A percentile compares a stretch with the other conserved stretches of the same genome.
Evolutionary conservation across 2,888 invertebrate genomes (phyloP).

Genomic region (Pediacus dermestoides): DNA sequence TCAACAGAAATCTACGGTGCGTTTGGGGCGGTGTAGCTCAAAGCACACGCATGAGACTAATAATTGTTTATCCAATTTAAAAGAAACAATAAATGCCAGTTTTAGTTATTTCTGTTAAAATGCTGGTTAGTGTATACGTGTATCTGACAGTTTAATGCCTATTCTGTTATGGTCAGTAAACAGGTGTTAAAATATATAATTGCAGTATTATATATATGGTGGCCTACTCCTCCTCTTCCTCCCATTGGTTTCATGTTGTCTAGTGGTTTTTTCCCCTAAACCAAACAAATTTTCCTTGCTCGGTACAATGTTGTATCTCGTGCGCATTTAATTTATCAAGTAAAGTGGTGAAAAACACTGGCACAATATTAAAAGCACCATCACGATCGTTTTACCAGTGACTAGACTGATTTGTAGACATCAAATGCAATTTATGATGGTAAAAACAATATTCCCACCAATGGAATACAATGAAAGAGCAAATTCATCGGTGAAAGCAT

Average conservation of each 20-base stretch:
- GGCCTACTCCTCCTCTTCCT: too few relatives aligned
- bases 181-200: constrained; percentile 23
- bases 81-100: too few relatives aligned
- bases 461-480: constrained; percentile 11
- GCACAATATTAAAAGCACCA: constrained; percentile 9
- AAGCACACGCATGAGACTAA: too few relatives aligned
- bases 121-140: constrained; percentile 17
- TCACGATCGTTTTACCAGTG: constrained; percentile 8
- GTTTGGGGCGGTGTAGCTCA: too few relatives aligned
- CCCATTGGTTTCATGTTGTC: too few relatives aligned
- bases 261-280: too few relatives aligned
- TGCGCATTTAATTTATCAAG: constrained; percentile 16
- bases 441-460: constrained; percentile 13
- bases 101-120: constrained; percentile 19
- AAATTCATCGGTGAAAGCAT: constrained; percentile 14
- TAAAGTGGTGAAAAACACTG: constrained; percentile 11
- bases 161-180: constrained; percentile 22
- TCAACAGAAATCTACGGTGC: too few relatives aligned
- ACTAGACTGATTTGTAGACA: constrained; percentile 13
- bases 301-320: too few relatives aligned
- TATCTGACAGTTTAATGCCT: constrained; percentile 20
- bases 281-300: too few relatives aligned
- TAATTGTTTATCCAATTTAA: too few relatives aligned
- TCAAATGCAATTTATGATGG: constrained; percentile 11
- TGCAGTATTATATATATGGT: too few relatives aligned